These are phyloP conservation scores for Okamejei kenojei DNA, from an alignment of 2,797 vertebrate species.

Conservation along the genomic window DNA sequence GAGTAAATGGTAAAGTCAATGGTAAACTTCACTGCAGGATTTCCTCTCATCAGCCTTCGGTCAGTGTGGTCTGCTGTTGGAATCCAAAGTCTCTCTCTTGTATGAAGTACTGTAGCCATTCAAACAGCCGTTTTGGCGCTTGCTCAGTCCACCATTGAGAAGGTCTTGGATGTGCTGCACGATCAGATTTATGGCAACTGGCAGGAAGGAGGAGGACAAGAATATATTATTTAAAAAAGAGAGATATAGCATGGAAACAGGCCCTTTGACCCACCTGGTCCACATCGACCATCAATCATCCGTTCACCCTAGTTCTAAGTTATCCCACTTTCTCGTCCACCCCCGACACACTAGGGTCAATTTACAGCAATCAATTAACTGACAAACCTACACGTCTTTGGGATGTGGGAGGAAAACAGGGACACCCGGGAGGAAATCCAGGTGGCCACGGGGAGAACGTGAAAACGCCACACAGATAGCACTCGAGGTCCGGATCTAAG, in stretches of 20 bases:
- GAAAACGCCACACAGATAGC: too few relatives aligned
- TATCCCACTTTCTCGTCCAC: too few relatives aligned
- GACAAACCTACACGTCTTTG: too few relatives aligned
- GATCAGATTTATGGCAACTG: conserved; percentile 94
- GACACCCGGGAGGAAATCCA: too few relatives aligned
- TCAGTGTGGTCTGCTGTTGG: conserved; percentile 84
- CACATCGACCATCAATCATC: too few relatives aligned
- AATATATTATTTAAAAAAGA: not conserved
- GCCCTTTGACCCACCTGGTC: too few relatives aligned
- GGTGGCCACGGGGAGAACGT: too few relatives aligned
- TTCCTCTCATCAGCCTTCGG: conserved; percentile 42
- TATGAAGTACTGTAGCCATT: conserved; percentile 64
- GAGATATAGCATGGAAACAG: not conserved
- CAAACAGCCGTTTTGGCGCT: conserved; percentile 71
- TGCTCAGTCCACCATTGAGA: conserved; percentile 76
- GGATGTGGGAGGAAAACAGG: too few relatives aligned
- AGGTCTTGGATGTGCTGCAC: conserved; percentile 97
- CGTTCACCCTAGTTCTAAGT: too few relatives aligned
- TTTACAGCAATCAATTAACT: too few relatives aligned
- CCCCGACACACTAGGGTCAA: too few relatives aligned
- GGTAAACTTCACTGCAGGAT: conserved; percentile 15
- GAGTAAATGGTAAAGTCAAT: conserved; percentile 24
- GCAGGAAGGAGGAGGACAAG: conserved; percentile 37
- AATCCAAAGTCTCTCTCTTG: conserved; percentile 72
- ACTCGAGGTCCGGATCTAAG: too few relatives aligned